Percentiles rank a stretch among this genome's conserved stretches.
Conservation (phyloP, 2,888 invertebrate genomes). For the Liopterus haemorrhoidalis region DNA sequence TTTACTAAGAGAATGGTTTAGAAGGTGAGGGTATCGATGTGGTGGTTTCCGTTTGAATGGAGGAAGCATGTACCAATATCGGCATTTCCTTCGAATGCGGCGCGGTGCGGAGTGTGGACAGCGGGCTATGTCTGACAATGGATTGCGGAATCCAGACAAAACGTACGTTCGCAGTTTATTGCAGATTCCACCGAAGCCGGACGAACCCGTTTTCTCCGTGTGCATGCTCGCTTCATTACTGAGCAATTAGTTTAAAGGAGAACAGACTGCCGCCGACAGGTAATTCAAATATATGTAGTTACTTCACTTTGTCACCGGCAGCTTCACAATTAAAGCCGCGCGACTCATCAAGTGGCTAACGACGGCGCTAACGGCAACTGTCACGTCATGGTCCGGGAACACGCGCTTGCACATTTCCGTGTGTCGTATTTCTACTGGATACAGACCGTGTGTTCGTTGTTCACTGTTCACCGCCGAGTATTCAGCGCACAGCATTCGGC, state of each 20-base stretch:
- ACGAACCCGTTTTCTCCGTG: not conserved
- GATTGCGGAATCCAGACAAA: conserved; percentile 11
- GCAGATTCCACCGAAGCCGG: conserved; percentile 5
- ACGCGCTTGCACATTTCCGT: too few relatives aligned
- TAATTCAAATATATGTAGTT: conserved; percentile 11
- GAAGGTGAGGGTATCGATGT: conserved; percentile 2
- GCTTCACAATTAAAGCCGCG: conserved; percentile 4
- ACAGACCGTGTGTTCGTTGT: too few relatives aligned
- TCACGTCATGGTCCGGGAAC: too few relatives aligned
- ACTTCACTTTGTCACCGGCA: not conserved
- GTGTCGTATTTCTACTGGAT: too few relatives aligned
- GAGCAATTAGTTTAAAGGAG: conserved; percentile 6
- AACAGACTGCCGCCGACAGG: conserved; percentile 9
- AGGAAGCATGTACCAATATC: conserved; percentile 19
- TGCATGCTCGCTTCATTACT: conserved; percentile 5
- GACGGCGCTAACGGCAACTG: not conserved
- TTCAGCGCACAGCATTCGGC: too few relatives aligned
- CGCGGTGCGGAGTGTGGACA: too few relatives aligned
- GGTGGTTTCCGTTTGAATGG: conserved; percentile 9
- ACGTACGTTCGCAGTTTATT: conserved; percentile 7
- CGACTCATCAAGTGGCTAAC: not conserved
- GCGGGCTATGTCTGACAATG: conserved; percentile 8
- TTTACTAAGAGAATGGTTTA: conserved; percentile 13
- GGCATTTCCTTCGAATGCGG: too few relatives aligned
- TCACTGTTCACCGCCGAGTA: too few relatives aligned